Evolutionary conservation across 2,113 vertebrate genomes (phyloP), one percentile per base, ranked within the genome.

Genomic region (Silurus glanis): DNA sequence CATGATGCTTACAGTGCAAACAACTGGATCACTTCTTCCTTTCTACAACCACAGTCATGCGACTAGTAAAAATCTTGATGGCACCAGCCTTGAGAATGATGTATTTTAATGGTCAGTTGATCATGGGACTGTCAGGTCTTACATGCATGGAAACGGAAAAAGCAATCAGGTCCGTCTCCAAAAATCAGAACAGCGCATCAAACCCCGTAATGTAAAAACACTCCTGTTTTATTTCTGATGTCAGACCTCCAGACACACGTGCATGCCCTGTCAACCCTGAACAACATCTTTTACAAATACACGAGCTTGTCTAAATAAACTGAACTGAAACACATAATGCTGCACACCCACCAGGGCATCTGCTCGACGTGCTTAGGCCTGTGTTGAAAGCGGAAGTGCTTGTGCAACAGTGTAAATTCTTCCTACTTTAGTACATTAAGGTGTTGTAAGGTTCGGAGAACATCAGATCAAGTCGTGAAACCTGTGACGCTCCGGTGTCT

Each of bases 341-440:
- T 78, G 3, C 23, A 9, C 13, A 67, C 13, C 66, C 64, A 23
- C 55, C 37, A 37, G 8, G 28, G 28, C 84, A 85, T 85, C 84
- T 86, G 84, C 64, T 72, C 17, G 71, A 75, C 80, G 17, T 83
- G 59, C 51, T 59, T 49, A 83, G 71, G 80, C 25, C 80, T 56
- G 71, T 0, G 49, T 51, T 28, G 71, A 78, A 47, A 58, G 59
- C 76, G 86, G 86, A 87, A 86, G 49, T 83, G 61, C 19, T 83
- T 59, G 23, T 45, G 82, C 21, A 45, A 86, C 37, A 56, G 69
- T 17, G 0, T 23, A 56, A 23, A 47, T n/a, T 23, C 23, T 78
- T 58, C 51, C 6, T 37, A 3, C 64, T 86, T 80, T 45, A 16
- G 12, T 23, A 80, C 51, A 58, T 67, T 79, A 56, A 19, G 37